These are phyloP conservation scores for Crematogaster levior DNA, from an alignment of 2,888 invertebrate species.

Conservation along the genomic window DNA sequence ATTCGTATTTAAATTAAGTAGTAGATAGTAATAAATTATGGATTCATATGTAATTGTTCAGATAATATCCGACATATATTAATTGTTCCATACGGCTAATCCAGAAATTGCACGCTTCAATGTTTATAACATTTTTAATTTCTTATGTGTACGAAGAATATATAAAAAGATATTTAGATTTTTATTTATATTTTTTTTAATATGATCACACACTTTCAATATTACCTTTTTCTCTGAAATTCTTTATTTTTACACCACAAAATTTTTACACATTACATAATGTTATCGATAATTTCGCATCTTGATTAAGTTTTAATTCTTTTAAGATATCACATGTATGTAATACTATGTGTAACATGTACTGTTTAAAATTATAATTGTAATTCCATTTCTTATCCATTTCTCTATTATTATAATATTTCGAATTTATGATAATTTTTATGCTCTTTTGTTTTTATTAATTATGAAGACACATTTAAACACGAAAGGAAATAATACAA, in stretches of 20 bases:
- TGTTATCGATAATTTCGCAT: neutral
- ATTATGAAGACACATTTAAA: neutral
- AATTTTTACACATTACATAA: neutral
- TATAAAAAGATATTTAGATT: neutral
- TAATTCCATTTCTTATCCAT: neutral
- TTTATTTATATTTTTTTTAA: neutral
- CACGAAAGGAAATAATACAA: neutral
- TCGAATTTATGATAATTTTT: neutral
- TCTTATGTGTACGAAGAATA: too few relatives aligned
- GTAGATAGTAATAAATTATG: too few relatives aligned
- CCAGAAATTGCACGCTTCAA: neutral
- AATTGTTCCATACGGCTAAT: constrained; percentile 1
- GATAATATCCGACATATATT: neutral
- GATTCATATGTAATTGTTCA: neutral
- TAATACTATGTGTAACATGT: too few relatives aligned
- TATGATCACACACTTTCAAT: neutral
- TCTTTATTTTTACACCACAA: neutral
- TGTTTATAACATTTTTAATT: neutral
- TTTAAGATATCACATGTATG: neutral
- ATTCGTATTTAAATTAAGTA: too few relatives aligned
- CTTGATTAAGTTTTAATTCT: neutral
- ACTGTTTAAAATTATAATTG: neutral
- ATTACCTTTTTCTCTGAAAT: neutral
- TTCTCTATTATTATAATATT: constrained; percentile 1
- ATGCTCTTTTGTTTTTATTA: neutral